Conservation (phyloP, 2,113 vertebrate genomes). For the Ranitomeya imitator region DNA sequence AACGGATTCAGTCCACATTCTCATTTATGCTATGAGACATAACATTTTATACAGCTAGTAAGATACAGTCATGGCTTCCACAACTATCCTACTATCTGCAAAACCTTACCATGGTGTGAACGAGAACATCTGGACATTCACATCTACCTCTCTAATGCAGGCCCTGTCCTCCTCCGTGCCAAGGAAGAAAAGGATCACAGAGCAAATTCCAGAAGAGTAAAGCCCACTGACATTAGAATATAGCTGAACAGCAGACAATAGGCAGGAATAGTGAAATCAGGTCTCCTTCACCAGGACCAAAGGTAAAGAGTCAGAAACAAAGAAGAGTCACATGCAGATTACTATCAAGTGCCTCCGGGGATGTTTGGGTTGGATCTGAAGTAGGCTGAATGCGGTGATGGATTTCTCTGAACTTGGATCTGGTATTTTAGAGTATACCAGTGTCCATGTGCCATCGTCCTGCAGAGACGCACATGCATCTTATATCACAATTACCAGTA, state of each 20-base stretch:
- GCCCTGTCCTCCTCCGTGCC: constrained; percentile 41
- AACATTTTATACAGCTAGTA: background rate
- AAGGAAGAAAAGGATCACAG: background rate
- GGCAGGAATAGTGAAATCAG: background rate
- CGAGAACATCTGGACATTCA: background rate
- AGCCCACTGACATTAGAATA: background rate
- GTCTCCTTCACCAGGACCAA: background rate
- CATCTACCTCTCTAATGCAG: background rate
- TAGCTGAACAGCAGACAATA: background rate
- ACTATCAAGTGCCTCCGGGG: background rate
- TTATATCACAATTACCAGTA: too few species aligned
- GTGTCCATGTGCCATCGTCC: too few species aligned
- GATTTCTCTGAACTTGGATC: background rate
- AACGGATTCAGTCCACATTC: background rate
- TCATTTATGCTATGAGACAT: background rate
- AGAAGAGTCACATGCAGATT: background rate
- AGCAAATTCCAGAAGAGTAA: constrained; percentile 1
- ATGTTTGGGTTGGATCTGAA: background rate
- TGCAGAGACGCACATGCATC: too few species aligned
- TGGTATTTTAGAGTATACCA: background rate
- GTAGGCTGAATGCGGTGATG: too few species aligned
- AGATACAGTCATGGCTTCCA: background rate
- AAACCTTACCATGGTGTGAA: background rate
- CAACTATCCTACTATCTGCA: background rate
- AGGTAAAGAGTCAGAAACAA: background rate